phyloP scores from a whole-genome alignment of 2,888 invertebrate genomes.

The Frankliniella fusca region DNA sequence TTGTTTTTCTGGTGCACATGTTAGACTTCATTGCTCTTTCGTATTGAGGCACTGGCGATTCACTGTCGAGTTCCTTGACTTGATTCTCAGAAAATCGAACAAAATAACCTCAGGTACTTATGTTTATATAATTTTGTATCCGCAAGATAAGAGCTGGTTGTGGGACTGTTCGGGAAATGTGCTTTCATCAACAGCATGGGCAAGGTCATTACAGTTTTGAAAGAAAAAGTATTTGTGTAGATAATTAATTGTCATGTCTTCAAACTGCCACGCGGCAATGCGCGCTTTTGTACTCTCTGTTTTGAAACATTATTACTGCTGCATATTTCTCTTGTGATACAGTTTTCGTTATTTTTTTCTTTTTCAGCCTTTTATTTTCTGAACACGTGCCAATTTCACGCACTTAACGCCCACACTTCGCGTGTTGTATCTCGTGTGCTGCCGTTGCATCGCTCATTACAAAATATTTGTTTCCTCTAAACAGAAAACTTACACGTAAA shows the following conservation, averaged over 20 bases:
- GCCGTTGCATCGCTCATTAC: slow-evolving; percentile 6
- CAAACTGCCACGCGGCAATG: neutral
- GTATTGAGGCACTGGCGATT: too few relatives aligned
- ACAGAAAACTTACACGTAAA: neutral
- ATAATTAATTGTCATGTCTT: neutral
- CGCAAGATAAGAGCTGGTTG: too few relatives aligned
- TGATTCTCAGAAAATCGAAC: too few relatives aligned
- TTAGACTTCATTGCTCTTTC: too few relatives aligned
- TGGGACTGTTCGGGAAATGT: too few relatives aligned
- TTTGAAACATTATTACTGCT: neutral
- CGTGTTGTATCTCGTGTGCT: neutral
- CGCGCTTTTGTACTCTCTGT: neutral
- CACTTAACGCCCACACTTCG: neutral
- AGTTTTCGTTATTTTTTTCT: slow-evolving; percentile 7
- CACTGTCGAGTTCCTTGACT: too few relatives aligned
- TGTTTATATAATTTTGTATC: too few relatives aligned
- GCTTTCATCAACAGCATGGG: too few relatives aligned
- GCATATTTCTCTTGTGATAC: neutral
- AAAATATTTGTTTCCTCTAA: neutral
- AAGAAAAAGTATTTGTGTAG: neutral
- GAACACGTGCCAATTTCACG: slow-evolving; percentile 17
- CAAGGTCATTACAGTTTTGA: too few relatives aligned
- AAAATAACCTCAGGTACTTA: too few relatives aligned
- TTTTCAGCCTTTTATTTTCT: slow-evolving; percentile 12
- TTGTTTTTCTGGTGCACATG: too few relatives aligned